These are phyloP conservation scores for Sitobion miscanthi DNA, from an alignment of 1,140 invertebrate genomes.

Conservation along the genomic window DNA sequence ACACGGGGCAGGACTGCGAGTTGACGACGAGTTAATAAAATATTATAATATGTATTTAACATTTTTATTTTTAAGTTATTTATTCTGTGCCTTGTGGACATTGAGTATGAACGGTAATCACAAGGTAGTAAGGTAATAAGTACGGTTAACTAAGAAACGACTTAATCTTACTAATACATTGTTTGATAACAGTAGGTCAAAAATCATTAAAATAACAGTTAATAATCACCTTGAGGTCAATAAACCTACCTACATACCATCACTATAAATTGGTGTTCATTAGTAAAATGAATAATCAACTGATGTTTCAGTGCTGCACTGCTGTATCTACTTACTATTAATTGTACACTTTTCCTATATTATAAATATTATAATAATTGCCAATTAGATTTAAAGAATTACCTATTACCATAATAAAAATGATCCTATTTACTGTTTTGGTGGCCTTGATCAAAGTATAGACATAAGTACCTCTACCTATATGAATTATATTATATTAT, in stretches of 20 bases:
- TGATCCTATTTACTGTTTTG: no score
- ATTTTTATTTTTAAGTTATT: neutral
- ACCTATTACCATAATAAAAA: no score
- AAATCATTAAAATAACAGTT: neutral
- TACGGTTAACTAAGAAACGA: neutral
- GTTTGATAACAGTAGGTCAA: neutral
- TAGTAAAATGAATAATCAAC: neutral
- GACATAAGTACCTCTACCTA: no score
- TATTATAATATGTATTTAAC: neutral
- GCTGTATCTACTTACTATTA: neutral
- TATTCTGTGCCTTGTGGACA: neutral
- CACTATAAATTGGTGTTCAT: neutral
- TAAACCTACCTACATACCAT: neutral
- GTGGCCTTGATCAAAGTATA: no score
- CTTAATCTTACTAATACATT: neutral
- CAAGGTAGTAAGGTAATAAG: neutral
- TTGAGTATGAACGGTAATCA: neutral
- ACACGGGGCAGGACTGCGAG: no score
- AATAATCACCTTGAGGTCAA: neutral
- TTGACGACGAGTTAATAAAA: no score
- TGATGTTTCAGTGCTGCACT: neutral
- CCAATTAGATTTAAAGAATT: neutral
- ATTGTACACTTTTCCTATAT: neutral
- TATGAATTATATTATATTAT: no score
- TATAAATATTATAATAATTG: neutral